Evolutionary conservation across 2,113 vertebrate genomes (phyloP).

Genomic region (Accipiter virgatus): DNA sequence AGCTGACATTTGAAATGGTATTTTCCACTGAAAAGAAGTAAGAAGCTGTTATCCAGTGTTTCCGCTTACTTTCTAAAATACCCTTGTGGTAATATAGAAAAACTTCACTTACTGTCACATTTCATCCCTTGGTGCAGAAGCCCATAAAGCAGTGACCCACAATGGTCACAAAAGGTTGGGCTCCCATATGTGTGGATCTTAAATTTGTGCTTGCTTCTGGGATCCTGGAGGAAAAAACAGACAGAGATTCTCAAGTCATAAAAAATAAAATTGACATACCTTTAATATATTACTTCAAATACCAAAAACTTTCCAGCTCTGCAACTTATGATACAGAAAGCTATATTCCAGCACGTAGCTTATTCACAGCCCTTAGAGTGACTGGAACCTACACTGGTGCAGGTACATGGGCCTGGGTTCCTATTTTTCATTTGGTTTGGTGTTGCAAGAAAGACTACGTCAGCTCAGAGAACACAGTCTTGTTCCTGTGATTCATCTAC

Average conservation of each 20-base stretch:
- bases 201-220: slow-evolving; percentile 99
- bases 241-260: not conserved
- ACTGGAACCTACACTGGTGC: rapidly evolving
- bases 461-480: not conserved
- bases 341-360: rapidly evolving
- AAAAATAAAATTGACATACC: not conserved
- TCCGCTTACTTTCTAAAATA: not conserved
- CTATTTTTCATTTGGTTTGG: not conserved
- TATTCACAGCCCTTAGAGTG: rapidly evolving
- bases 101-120: slow-evolving; percentile 91
- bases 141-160: slow-evolving; percentile 93
- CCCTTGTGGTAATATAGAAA: not conserved
- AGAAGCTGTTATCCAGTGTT: not conserved
- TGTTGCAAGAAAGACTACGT: not conserved
- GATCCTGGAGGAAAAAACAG: slow-evolving; percentile 78
- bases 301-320: not conserved
- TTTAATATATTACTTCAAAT: not conserved
- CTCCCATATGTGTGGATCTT: slow-evolving; percentile 97
- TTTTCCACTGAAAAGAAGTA: slow-evolving; percentile 2
- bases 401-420: rapidly evolving
- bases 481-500: not conserved
- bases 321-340: not conserved
- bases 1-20: slow-evolving; percentile 39
- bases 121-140: slow-evolving; percentile 99
- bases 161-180: slow-evolving; percentile 97